Evolutionary conservation across 2,888 invertebrate species (phyloP).

Genomic region (Cantharis rufa): DNA sequence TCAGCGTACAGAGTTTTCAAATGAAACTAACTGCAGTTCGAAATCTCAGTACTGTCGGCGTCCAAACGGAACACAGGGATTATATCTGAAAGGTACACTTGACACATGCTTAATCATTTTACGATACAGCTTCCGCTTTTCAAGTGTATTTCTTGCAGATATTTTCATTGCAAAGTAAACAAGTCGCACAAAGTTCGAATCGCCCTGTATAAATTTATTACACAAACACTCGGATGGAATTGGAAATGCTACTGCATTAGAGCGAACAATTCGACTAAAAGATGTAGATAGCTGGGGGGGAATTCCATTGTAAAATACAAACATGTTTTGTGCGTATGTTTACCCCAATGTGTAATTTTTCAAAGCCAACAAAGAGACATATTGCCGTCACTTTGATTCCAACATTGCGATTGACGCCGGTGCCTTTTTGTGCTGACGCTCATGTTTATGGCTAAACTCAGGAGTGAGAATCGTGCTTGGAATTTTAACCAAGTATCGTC

Average conservation of each 20-base stretch:
- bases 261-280: not conserved
- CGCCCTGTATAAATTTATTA: not conserved
- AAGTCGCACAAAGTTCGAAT: no score
- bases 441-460: conserved; percentile 5
- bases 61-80: no score
- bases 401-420: conserved; percentile 17
- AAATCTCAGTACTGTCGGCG: no score
- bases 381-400: conserved; percentile 23
- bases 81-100: no score
- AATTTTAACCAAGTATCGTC: conserved; percentile 16
- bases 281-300: not conserved
- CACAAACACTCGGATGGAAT: not conserved
- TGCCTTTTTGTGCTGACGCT: conserved; percentile 14
- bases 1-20: no score
- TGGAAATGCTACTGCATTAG: not conserved
- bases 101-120: no score
- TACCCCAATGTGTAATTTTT: conserved; percentile 19
- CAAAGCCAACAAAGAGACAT: conserved; percentile 27
- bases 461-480: conserved; percentile 10
- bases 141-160: no score
- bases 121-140: no score
- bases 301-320: conserved; percentile 9
- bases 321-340: conserved; percentile 22
- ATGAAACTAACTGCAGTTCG: no score
- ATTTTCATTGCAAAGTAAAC: no score